Conservation (phyloP, 2,113 vertebrate genomes). For the Hippocampus mohnikei region DNA sequence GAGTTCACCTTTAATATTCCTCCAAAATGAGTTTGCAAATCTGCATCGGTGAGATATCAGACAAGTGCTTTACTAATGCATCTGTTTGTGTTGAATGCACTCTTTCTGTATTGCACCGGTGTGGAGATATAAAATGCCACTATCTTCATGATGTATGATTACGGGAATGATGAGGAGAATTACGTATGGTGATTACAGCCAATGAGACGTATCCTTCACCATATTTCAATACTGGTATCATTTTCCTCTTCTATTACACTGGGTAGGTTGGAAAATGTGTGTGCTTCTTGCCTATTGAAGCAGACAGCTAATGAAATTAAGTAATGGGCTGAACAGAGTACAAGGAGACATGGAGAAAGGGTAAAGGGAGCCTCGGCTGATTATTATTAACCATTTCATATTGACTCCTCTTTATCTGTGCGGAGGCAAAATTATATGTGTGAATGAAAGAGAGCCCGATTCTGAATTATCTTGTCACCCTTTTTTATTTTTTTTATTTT, state of each 20-base stretch:
- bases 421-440: constrained; percentile 28
- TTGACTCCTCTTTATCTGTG: constrained; percentile 23
- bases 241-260: constrained; percentile 39
- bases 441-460: constrained; percentile 26
- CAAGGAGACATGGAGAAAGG: constrained; percentile 37
- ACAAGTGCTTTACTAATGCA: constrained; percentile 28
- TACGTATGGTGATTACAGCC: constrained; percentile 24
- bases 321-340: constrained; percentile 41
- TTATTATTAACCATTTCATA: constrained; percentile 57
- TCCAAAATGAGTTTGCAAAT: constrained; percentile 71
- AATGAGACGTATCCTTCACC: constrained; percentile 37
- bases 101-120: background rate
- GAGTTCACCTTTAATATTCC: constrained; percentile 62
- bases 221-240: constrained; percentile 38
- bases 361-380: constrained; percentile 36
- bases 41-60: constrained; percentile 49
- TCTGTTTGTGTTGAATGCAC: constrained; percentile 14
- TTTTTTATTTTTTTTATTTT: constrained; percentile 35
- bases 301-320: constrained; percentile 46
- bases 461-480: constrained; percentile 34
- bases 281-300: constrained; percentile 56
- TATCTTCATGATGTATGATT: constrained; percentile 38
- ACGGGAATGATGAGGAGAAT: constrained; percentile 31
- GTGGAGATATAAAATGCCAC: constrained; percentile 20
- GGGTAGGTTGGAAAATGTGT: constrained; percentile 18